These are phyloP conservation scores for Philopotamus ludificatus DNA, from an alignment of 1,140 invertebrate species.

Conservation along the genomic window DNA sequence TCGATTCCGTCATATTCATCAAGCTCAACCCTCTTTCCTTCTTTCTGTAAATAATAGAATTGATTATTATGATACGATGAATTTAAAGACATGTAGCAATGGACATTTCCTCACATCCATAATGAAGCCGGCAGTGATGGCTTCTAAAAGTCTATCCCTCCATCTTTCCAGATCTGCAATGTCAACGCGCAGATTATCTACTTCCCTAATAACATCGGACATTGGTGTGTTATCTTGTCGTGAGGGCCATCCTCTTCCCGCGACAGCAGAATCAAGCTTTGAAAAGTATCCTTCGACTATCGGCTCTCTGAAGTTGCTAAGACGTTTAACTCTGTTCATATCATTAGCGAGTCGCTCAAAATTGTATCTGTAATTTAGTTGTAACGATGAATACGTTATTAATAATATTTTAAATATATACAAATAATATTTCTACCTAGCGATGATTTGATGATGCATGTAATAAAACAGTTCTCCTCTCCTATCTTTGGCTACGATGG, in stretches of 20 bases:
- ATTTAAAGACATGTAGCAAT: no score
- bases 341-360: constrained; percentile 60
- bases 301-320: constrained; percentile 56
- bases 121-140: constrained; percentile 70
- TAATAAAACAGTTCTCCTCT: constrained; percentile 74
- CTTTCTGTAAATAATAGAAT: no score
- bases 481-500: constrained; percentile 62
- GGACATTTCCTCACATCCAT: no score
- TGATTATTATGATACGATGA: no score
- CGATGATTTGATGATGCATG: constrained; percentile 70
- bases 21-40: constrained; percentile 53
- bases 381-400: not conserved
- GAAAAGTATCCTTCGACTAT: constrained; percentile 61
- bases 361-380: constrained; percentile 54
- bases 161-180: constrained; percentile 65
- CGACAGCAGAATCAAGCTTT: constrained; percentile 65
- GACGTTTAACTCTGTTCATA: constrained; percentile 53
- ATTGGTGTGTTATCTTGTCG: constrained; percentile 57
- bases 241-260: constrained; percentile 64
- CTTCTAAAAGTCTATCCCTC: constrained; percentile 67
- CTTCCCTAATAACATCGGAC: constrained; percentile 59
- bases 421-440: constrained; percentile 47
- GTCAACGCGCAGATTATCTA: constrained; percentile 61
- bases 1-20: constrained; percentile 74
- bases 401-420: not conserved